These are phyloP conservation scores for Epirrita christyi DNA, from an alignment of 2,888 invertebrate species.

Conservation along the genomic window DNA sequence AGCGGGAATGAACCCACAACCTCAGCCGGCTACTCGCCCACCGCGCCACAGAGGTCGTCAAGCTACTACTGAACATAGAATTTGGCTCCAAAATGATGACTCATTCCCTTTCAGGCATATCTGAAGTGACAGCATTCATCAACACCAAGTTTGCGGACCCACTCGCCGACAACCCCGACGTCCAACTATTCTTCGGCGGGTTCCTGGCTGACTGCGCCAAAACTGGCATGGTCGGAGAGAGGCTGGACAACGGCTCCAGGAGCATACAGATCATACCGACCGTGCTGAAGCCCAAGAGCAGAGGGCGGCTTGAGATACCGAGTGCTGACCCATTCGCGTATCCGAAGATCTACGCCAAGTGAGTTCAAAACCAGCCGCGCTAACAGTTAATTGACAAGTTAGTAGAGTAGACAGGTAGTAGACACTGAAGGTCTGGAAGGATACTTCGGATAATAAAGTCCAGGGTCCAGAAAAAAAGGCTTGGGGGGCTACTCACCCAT, in stretches of 20 bases:
- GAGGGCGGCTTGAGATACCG: constrained; percentile 90
- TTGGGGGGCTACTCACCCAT: too few species aligned
- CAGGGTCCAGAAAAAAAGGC: too few species aligned
- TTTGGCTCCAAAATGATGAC: too few species aligned
- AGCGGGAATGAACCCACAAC: too few species aligned
- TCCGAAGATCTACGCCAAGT: constrained; percentile 94
- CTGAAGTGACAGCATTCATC: constrained; percentile 94
- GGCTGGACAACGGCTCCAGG: constrained; percentile 87
- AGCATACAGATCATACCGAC: constrained; percentile 91
- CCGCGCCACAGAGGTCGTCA: too few species aligned
- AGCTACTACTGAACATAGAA: too few species aligned
- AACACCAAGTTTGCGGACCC: constrained; percentile 92
- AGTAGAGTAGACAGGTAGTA: too few species aligned
- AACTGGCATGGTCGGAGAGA: constrained; percentile 94
- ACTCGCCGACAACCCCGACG: constrained; percentile 91
- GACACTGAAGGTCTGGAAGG: too few species aligned
- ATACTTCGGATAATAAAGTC: too few species aligned
- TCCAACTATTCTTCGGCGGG: constrained; percentile 94
- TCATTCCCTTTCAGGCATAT: constrained; percentile 83
- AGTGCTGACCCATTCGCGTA: constrained; percentile 91
- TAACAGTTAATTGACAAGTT: too few species aligned
- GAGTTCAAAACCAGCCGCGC: constrained; percentile 49
- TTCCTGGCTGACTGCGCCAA: constrained; percentile 94
- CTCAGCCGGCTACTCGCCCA: too few species aligned
- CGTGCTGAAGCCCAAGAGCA: constrained; percentile 93